phyloP scores from a whole-genome alignment of 2,888 invertebrate species.

The Orthosia gothica region DNA sequence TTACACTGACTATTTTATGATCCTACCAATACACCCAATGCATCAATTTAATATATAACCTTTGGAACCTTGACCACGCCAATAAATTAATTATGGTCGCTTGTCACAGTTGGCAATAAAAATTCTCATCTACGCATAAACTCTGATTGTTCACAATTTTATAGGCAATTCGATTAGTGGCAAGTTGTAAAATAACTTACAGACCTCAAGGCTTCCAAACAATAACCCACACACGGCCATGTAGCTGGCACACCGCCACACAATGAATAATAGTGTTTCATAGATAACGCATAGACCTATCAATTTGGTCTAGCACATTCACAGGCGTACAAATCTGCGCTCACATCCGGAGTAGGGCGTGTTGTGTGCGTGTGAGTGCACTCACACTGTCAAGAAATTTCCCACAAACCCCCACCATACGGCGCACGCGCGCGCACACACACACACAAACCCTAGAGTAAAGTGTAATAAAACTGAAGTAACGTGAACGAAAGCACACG shows the following conservation, averaged over 20 bases:
- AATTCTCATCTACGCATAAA: constrained; percentile 82
- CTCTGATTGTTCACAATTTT: constrained; percentile 86
- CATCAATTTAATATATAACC: constrained; percentile 68
- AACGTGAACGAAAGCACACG: constrained; percentile 86
- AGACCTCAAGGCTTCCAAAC: constrained; percentile 79
- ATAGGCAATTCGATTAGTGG: constrained; percentile 84
- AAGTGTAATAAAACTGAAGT: constrained; percentile 78
- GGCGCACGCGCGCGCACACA: constrained; percentile 71
- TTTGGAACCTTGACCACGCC: constrained; percentile 81
- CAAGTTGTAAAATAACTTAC: constrained; percentile 86
- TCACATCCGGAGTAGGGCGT: constrained; percentile 90
- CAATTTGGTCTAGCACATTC: constrained; percentile 88
- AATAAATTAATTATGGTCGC: constrained; percentile 83
- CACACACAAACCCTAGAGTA: constrained; percentile 73
- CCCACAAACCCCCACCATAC: constrained; percentile 78
- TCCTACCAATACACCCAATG: constrained; percentile 58
- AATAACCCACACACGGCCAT: constrained; percentile 75
- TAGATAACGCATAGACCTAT: constrained; percentile 86
- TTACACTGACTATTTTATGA: constrained; percentile 52
- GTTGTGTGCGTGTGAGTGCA: constrained; percentile 74
- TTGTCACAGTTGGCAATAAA: constrained; percentile 79
- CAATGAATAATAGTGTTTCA: constrained; percentile 74
- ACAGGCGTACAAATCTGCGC: constrained; percentile 87
- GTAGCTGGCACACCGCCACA: constrained; percentile 72
- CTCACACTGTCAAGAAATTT: constrained; percentile 79